These are phyloP conservation scores for Podotricha telesiphe DNA, from an alignment of 2,888 invertebrate genomes.

Conservation along the genomic window DNA sequence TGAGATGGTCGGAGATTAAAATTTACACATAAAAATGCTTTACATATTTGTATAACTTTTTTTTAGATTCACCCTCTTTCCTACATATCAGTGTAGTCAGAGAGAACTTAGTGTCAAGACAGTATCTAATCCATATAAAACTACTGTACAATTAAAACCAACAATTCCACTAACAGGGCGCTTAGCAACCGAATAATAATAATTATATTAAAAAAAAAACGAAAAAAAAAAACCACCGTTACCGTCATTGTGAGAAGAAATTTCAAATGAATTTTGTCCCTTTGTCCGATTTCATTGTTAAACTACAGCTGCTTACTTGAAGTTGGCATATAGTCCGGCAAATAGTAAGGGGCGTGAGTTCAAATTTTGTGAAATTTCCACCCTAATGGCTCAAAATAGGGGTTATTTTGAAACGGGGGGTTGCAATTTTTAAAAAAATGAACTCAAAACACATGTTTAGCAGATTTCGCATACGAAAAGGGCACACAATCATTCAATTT, in stretches of 20 bases:
- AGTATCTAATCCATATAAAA: too few relatives aligned
- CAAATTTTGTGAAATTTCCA: background rate
- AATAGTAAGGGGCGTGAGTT: constrained; percentile 23
- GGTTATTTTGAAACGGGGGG: background rate
- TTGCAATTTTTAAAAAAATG: constrained; percentile 8
- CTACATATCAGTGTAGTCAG: too few relatives aligned
- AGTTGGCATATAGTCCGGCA: constrained; percentile 13
- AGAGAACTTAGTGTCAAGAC: too few relatives aligned
- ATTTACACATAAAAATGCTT: too few relatives aligned
- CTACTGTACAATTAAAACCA: background rate
- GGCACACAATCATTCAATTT: constrained; percentile 16
- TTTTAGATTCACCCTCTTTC: too few relatives aligned
- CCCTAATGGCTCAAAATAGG: background rate
- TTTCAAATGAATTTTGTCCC: constrained; percentile 24
- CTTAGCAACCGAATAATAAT: constrained; percentile 35
- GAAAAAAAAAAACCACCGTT: constrained; percentile 41
- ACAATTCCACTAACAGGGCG: background rate
- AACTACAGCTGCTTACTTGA: constrained; percentile 39
- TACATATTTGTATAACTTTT: background rate
- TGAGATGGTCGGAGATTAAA: too few relatives aligned
- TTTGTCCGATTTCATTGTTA: constrained; percentile 46
- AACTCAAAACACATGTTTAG: constrained; percentile 12
- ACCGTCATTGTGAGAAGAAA: constrained; percentile 41
- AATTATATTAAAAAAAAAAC: constrained; percentile 37
- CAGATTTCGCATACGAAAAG: constrained; percentile 21